Percentiles rank a stretch among this genome's conserved stretches.
phyloP scores from a whole-genome alignment of 1,140 invertebrate species.

The Drosophila tristis region DNA sequence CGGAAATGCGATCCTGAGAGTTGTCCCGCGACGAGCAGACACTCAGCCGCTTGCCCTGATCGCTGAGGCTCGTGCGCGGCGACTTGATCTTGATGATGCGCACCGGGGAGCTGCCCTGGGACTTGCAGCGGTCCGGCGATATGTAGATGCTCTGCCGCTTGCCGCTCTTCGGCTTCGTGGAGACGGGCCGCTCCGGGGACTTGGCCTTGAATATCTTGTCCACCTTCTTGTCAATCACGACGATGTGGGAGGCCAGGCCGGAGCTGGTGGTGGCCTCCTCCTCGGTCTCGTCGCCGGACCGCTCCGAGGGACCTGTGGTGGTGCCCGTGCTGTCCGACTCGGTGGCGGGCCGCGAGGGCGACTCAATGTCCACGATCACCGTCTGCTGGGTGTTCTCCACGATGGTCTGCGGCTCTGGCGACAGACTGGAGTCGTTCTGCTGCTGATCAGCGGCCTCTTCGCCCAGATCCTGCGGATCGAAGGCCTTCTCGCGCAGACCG shows the following conservation, averaged over 20 bases:
- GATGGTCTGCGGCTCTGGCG: constrained; percentile 79
- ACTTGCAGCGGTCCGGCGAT: constrained; percentile 82
- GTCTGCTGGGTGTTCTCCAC: constrained; percentile 82
- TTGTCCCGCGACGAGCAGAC: constrained; percentile 74
- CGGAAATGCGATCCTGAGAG: constrained; percentile 75
- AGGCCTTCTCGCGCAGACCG: constrained; percentile 76
- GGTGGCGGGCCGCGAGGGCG: constrained; percentile 66
- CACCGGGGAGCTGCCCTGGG: constrained; percentile 81
- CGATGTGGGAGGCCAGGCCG: constrained; percentile 58
- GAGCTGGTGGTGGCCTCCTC: constrained; percentile 50
- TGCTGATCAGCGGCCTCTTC: constrained; percentile 72
- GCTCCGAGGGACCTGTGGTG: constrained; percentile 72
- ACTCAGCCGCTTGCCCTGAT: constrained; percentile 76
- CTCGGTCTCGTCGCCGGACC: constrained; percentile 78
- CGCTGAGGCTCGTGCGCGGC: constrained; percentile 71
- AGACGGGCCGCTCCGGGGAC: constrained; percentile 56
- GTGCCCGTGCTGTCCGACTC: constrained; percentile 77
- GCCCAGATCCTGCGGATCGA: constrained; percentile 62
- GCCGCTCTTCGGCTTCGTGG: constrained; percentile 48
- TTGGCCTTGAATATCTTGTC: constrained; percentile 83
- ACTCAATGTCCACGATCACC: constrained; percentile 74
- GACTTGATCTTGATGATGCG: constrained; percentile 83
- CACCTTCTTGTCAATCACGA: constrained; percentile 83
- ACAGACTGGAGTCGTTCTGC: constrained; percentile 79
- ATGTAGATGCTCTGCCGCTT: constrained; percentile 79